Evolutionary conservation across 2,888 invertebrate species (phyloP), one percentile per base, ranked within the genome.

Genomic region (Orthosia cruda): DNA sequence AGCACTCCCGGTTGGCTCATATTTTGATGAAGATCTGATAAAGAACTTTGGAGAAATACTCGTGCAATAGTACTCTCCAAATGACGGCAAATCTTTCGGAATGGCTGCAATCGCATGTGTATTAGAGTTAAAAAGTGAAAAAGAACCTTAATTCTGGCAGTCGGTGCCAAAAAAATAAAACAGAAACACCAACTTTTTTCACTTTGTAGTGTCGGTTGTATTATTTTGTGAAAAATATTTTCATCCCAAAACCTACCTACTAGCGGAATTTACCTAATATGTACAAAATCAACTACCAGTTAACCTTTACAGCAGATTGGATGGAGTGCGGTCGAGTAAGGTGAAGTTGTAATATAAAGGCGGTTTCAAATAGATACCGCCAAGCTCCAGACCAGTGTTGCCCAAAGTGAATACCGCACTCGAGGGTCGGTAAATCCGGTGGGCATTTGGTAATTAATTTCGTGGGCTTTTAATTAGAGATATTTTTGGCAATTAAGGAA

Each of bases 341-440:
- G 74, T 86, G 84, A 86, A 87, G 87, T 86, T 87, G 84, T 87
- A 86, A 87, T 86, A 87, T 86, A 86, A 82, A 81, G 85, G 76
- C 72, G 79, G 87, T 87, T 79, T 74, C 61, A 66, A 71, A 81
- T 73, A 86, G 77, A 81, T 74, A 61, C 65, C 58, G 59, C 66
- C 64, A 69, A 50, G 20, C 63, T 71, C 23, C 11, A n/a, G 47
- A 52, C 54, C 86, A 83, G 67, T 13, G 74, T 23, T 83, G 16
- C 80, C 23, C 73, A 86, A 84, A 84, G 84, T 83, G 26, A 81
- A 76, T 54, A 61, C n/a, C 20, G 13, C 1, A 20, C 64, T 45
- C 58, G 4, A 26, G 63, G 20, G 61, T 15, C 45, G 40, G 9
- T 64, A 4, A 63, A 64, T 78, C 45, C 15, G n/a, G 16, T 49